These are phyloP conservation scores for Drosophila kambysellisi DNA, from an alignment of 2,888 invertebrate species.

Conservation along the genomic window DNA sequence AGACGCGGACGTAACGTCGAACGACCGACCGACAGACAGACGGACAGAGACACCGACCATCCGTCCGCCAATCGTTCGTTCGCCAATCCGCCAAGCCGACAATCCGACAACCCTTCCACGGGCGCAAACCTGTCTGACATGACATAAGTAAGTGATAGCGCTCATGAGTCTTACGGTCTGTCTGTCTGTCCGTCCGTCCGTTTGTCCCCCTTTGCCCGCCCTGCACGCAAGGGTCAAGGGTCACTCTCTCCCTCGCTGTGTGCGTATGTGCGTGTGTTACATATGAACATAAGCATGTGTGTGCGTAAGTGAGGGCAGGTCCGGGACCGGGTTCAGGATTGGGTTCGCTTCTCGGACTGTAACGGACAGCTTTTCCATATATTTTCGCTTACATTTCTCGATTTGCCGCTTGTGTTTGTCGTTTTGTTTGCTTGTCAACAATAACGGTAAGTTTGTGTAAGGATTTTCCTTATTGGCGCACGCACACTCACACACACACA, in stretches of 20 bases:
- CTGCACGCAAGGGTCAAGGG: conserved; percentile 65
- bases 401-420: conserved; percentile 44
- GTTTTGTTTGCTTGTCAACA: conserved; percentile 66
- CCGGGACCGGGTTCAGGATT: conserved; percentile 10
- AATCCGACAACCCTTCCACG: conserved; percentile 30
- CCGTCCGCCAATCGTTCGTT: conserved; percentile 15
- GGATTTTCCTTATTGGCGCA: conserved; percentile 42
- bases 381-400: conserved; percentile 64
- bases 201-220: conserved; percentile 20
- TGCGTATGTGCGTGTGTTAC: not conserved
- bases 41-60: not conserved
- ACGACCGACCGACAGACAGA: conserved; percentile 1
- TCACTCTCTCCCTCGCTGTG: conserved; percentile 9
- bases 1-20: conserved; percentile 42
- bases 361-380: conserved; percentile 49
- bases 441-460: conserved; percentile 41
- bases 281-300: conserved; percentile 1
- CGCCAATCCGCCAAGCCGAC: conserved; percentile 32
- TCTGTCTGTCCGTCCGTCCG: conserved; percentile 5
- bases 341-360: conserved; percentile 4
- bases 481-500: conserved; percentile 10
- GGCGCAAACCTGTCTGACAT: conserved; percentile 70
- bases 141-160: conserved; percentile 78
- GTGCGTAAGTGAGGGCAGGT: conserved; percentile 39
- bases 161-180: conserved; percentile 65